These are phyloP conservation scores for Phaethornis superciliosus DNA, from an alignment of 2,113 vertebrate species.

Conservation along the genomic window DNA sequence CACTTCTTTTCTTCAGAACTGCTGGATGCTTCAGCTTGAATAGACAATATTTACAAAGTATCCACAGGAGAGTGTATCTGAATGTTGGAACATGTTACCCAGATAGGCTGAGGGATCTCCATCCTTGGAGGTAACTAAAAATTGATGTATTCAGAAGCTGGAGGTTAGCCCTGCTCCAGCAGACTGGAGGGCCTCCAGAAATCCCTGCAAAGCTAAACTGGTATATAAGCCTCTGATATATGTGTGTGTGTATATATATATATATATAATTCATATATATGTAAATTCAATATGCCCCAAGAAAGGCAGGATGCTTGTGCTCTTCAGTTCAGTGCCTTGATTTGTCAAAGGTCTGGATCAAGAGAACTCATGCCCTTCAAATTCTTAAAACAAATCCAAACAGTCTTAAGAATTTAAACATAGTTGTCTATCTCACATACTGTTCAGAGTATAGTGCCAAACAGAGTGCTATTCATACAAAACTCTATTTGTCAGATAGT, in stretches of 20 bases:
- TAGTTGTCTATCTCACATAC: neutral
- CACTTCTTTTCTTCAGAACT: neutral
- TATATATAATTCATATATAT: too few species aligned
- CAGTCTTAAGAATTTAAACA: neutral
- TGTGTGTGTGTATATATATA: neutral
- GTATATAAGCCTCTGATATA: neutral
- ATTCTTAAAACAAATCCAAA: neutral
- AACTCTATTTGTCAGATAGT: neutral
- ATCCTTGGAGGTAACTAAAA: neutral
- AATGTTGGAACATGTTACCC: neutral
- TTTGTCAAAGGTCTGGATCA: neutral
- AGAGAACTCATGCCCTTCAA: neutral
- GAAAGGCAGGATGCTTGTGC: neutral
- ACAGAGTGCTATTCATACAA: neutral
- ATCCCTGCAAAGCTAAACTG: neutral
- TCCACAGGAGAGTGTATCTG: rapidly evolving
- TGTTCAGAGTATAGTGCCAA: neutral
- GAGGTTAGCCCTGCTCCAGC: neutral
- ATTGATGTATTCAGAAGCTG: neutral
- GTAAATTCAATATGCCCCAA: neutral
- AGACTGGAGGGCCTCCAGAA: neutral
- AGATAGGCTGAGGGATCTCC: neutral
- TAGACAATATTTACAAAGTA: neutral
- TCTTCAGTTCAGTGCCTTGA: neutral
- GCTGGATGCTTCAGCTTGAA: neutral